A percentile compares a stretch with the other conserved stretches of the same genome.
phyloP scores from a whole-genome alignment of 1,140 invertebrate genomes.

The Periplaneta americana region DNA sequence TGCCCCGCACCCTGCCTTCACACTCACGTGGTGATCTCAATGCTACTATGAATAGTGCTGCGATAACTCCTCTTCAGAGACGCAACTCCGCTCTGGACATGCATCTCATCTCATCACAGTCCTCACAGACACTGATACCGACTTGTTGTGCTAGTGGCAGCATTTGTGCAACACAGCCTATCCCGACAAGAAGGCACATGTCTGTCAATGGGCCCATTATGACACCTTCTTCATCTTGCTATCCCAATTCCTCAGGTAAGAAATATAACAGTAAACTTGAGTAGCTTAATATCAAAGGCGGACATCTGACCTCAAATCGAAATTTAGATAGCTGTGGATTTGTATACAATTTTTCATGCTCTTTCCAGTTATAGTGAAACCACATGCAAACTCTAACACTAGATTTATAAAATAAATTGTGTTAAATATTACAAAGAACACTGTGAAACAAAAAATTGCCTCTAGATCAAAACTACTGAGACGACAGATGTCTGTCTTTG shows the following conservation, averaged over 20 bases:
- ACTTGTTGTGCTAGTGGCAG: not conserved
- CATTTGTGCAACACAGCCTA: conserved; percentile 12
- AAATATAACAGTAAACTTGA: no score
- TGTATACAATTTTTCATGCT: no score
- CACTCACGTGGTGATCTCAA: not conserved
- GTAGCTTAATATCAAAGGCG: no score
- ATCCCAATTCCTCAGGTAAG: conserved; percentile 38
- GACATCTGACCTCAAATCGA: no score
- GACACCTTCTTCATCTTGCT: conserved; percentile 31
- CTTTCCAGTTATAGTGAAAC: no score
- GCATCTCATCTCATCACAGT: conserved; percentile 4
- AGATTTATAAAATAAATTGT: no score
- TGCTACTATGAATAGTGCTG: not conserved
- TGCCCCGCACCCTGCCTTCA: conserved; percentile 9
- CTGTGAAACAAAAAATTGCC: no score
- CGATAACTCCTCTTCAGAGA: conserved; percentile 32
- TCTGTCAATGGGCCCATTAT: conserved; percentile 42
- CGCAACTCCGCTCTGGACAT: conserved; percentile 38
- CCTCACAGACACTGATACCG: not conserved
- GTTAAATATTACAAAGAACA: no score
- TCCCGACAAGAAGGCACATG: conserved; percentile 37
- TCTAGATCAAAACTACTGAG: no score
- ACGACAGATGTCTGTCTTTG: no score
- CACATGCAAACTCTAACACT: no score
- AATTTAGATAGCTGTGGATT: no score